These are phyloP conservation scores for Phocoena phocoena DNA, from an alignment of 2,113 vertebrate species.

Conservation along the genomic window DNA sequence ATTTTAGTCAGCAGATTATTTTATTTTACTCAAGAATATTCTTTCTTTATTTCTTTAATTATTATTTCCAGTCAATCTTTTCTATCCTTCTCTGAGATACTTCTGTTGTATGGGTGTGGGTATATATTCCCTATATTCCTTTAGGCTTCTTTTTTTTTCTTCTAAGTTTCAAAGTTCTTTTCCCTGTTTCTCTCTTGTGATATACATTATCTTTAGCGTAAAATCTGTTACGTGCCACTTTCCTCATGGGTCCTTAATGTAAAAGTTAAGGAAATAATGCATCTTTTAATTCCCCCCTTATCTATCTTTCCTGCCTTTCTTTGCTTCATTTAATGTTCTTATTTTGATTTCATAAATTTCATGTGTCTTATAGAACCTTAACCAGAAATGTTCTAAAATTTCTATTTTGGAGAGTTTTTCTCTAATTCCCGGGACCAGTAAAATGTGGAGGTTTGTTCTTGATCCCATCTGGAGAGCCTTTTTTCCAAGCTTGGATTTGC, in stretches of 20 bases:
- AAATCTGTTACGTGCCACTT: not conserved
- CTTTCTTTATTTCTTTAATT: not conserved
- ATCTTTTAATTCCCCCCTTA: not conserved
- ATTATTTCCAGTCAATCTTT: not conserved
- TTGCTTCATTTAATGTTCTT: not conserved
- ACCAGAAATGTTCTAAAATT: not conserved
- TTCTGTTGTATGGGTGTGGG: not conserved
- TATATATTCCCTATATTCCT: not conserved
- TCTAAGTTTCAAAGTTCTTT: not conserved
- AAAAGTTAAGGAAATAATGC: not conserved
- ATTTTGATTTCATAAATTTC: not conserved
- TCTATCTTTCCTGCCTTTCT: not conserved
- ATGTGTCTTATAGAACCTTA: not conserved
- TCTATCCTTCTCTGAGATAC: not conserved
- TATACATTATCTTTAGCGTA: not conserved
- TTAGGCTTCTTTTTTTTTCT: not conserved
- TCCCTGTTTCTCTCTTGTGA: not conserved
- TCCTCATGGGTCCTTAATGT: not conserved
- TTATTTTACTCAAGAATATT: not conserved
- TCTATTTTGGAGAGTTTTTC: not conserved
- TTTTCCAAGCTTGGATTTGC: not conserved
- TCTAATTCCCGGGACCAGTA: not conserved
- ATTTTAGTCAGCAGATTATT: not conserved
- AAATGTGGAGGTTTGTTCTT: not conserved
- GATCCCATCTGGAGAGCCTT: not conserved